A percentile compares a stretch with the other conserved stretches of the same genome.
Conservation (phyloP, 2,113 vertebrate genomes). For the Muntiacus reevesi region DNA sequence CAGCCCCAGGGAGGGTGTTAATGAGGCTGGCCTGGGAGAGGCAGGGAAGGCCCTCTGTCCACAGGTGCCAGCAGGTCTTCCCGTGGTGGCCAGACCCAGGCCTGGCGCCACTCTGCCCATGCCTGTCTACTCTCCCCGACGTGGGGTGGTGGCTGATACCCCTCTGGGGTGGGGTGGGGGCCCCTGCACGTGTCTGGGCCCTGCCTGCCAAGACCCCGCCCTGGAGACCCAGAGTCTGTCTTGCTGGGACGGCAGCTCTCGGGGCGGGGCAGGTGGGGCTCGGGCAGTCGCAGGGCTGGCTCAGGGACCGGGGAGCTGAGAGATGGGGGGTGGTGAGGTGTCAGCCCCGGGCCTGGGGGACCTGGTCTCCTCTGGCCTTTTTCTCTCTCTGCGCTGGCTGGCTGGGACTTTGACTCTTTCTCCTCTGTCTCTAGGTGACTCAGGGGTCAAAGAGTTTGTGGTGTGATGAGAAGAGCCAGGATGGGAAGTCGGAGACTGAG, state of each 20-base stretch:
- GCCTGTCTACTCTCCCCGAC: neutral
- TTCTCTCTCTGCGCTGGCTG: neutral
- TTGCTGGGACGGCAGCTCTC: neutral
- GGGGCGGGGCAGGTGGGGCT: neutral
- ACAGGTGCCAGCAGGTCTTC: constrained; percentile 60
- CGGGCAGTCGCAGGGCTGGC: neutral
- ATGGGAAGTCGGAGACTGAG: neutral
- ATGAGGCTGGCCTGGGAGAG: constrained; percentile 26
- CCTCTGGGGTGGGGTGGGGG: constrained; percentile 39
- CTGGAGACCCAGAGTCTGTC: constrained; percentile 70
- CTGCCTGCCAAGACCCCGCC: constrained; percentile 41
- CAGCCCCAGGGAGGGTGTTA: constrained; percentile 49
- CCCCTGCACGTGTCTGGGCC: neutral
- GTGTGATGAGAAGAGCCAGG: neutral
- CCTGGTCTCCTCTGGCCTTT: neutral
- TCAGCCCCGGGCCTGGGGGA: neutral
- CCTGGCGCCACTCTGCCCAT: constrained; percentile 56
- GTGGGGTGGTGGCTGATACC: constrained; percentile 23
- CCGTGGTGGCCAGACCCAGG: neutral
- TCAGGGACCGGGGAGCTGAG: neutral
- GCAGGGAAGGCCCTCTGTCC: neutral
- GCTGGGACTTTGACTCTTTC: neutral
- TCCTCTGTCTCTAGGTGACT: neutral
- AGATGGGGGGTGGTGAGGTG: fast-evolving
- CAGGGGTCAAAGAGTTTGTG: constrained; percentile 15